These are phyloP conservation scores for Macrocentrus cingulum DNA, from an alignment of 1,140 invertebrate species.

Conservation along the genomic window DNA sequence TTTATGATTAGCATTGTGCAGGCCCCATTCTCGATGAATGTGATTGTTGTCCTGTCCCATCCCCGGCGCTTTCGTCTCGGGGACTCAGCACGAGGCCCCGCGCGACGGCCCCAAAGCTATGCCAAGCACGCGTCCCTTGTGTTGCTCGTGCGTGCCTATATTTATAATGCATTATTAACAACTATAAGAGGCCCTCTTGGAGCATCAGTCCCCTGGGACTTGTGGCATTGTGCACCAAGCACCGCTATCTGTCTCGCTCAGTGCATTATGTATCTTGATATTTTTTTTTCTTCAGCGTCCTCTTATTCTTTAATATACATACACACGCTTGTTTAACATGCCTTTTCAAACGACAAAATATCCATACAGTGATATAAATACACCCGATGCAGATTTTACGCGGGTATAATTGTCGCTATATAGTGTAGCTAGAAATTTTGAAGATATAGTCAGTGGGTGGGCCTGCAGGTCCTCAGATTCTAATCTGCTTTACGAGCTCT, in stretches of 20 bases:
- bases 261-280: slow-evolving; percentile 8
- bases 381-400: slow-evolving; percentile 9
- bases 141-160: slow-evolving; percentile 49
- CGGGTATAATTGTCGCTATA: slow-evolving; percentile 29
- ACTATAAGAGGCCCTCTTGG: slow-evolving; percentile 42
- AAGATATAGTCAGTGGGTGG: slow-evolving; percentile 22
- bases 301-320: slow-evolving; percentile 10
- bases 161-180: slow-evolving; percentile 59
- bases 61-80: slow-evolving; percentile 5
- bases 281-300: slow-evolving; percentile 14
- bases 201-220: slow-evolving; percentile 1
- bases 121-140: slow-evolving; percentile 53
- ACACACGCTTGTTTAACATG: background rate
- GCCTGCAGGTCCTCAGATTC: slow-evolving; percentile 25
- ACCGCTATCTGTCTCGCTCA: slow-evolving; percentile 25
- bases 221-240: slow-evolving; percentile 28
- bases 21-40: slow-evolving; percentile 51
- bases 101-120: slow-evolving; percentile 49
- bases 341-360: too few relatives aligned
- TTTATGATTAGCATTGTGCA: slow-evolving; percentile 60
- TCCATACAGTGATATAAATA: slow-evolving; percentile 22
- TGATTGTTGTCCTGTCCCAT: slow-evolving; percentile 53
- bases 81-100: slow-evolving; percentile 12
- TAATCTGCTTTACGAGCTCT: slow-evolving; percentile 30
- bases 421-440: slow-evolving; percentile 1